phyloP scores from a whole-genome alignment of 2,113 vertebrate genomes.

The Salvator merianae region DNA sequence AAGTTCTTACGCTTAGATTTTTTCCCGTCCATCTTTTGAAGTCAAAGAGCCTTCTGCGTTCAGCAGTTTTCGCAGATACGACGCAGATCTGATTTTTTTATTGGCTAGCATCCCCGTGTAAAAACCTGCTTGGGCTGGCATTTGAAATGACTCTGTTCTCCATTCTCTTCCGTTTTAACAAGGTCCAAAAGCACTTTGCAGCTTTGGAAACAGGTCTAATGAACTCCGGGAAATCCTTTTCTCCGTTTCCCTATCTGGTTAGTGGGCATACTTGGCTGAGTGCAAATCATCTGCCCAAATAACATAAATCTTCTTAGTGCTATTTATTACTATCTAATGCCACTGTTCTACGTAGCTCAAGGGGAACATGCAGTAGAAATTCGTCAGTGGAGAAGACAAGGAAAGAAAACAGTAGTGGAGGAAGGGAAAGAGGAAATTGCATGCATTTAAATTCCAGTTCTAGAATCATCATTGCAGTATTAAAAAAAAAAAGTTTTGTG shows the following conservation, averaged over 20 bases:
- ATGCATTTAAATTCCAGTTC: not conserved
- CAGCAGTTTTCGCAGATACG: not conserved
- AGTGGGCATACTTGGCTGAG: not conserved
- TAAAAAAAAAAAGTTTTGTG: too few relatives aligned
- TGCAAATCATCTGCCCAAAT: not conserved
- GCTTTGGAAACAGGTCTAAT: not conserved
- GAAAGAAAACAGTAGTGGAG: too few relatives aligned
- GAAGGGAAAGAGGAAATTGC: too few relatives aligned
- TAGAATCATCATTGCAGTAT: too few relatives aligned
- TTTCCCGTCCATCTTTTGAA: not conserved
- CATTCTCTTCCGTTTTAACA: not conserved
- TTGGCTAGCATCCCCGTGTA: not conserved
- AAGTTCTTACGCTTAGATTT: too few relatives aligned
- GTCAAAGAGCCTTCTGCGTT: not conserved
- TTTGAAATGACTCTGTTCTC: not conserved
- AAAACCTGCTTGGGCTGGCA: not conserved
- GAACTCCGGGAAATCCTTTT: not conserved
- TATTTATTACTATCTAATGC: not conserved
- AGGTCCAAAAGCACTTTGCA: not conserved
- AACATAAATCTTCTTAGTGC: not conserved
- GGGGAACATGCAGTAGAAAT: not conserved
- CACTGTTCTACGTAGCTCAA: not conserved
- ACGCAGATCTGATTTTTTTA: too few relatives aligned
- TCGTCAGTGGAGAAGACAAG: not conserved
- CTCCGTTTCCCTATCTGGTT: not conserved